Evolutionary conservation across 1,140 invertebrate species (phyloP).

Genomic region (Brachionus sp.): DNA sequence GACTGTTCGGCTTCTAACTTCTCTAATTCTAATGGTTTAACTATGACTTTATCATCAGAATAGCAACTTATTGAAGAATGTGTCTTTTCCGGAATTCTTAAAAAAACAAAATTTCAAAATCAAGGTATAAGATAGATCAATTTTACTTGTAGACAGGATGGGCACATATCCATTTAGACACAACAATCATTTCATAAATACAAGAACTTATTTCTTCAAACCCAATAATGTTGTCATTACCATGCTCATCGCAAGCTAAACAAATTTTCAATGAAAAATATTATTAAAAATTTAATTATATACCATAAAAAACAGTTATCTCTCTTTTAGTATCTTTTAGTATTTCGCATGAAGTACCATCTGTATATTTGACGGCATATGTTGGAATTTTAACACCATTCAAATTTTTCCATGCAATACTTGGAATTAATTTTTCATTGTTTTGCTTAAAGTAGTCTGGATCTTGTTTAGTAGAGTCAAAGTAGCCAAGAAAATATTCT

Average conservation of each 20-base stretch:
- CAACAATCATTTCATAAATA: constrained; percentile 42
- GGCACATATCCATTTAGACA: constrained; percentile 25
- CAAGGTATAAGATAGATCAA: not conserved
- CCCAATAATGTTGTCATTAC: constrained; percentile 25
- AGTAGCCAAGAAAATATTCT: constrained; percentile 44
- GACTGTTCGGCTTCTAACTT: constrained; percentile 8
- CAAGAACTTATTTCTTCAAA: constrained; percentile 46
- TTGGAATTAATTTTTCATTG: constrained; percentile 18
- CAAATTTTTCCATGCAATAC: constrained; percentile 27
- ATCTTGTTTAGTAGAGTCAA: constrained; percentile 18
- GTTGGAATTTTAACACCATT: constrained; percentile 4
- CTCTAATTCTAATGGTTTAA: not conserved
- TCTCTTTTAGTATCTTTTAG: constrained; percentile 9
- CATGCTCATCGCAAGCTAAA: constrained; percentile 36
- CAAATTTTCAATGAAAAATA: not conserved
- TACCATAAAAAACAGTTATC: constrained; percentile 44
- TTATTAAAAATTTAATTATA: not conserved
- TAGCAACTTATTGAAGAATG: constrained; percentile 10
- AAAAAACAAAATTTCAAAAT: not conserved
- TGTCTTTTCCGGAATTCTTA: constrained; percentile 18
- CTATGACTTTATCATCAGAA: not conserved
- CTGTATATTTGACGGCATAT: constrained; percentile 36
- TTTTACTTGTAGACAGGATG: constrained; percentile 19
- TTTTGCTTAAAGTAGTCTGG: constrained; percentile 36
- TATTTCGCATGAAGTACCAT: constrained; percentile 44